Conservation (phyloP, 2,888 invertebrate genomes). For the Drosophila monieri region DNA sequence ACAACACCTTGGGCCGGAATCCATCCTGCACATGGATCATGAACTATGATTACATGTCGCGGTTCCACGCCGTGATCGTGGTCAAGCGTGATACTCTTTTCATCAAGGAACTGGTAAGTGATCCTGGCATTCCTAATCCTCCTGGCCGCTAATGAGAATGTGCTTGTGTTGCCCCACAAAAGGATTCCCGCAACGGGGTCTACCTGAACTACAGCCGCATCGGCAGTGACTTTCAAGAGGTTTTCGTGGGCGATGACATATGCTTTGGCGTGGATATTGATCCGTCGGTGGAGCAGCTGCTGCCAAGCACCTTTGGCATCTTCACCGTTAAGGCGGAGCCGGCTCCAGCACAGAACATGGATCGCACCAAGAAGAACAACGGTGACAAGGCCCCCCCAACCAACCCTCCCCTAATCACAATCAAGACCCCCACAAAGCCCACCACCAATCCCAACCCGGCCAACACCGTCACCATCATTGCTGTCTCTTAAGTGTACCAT, state of each 20-base stretch:
- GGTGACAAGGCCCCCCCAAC: background rate
- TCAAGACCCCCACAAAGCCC: no score
- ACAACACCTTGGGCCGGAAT: background rate
- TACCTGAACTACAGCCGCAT: background rate
- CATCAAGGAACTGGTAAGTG: constrained; percentile 4
- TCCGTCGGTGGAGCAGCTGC: background rate
- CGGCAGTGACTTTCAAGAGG: background rate
- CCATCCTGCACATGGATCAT: background rate
- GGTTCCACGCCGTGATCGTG: background rate
- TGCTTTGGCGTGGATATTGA: background rate
- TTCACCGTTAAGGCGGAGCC: constrained; percentile 4
- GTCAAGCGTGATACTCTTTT: background rate
- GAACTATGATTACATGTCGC: background rate
- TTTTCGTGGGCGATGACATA: background rate
- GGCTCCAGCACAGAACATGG: background rate
- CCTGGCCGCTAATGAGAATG: background rate
- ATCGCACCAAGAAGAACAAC: background rate
- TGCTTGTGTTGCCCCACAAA: background rate
- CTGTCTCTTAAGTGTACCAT: background rate
- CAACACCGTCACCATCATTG: background rate
- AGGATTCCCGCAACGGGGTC: background rate
- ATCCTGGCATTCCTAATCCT: background rate
- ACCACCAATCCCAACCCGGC: no score
- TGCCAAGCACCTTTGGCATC: background rate
- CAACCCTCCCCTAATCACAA: background rate